Conservation (phyloP, 2,113 vertebrate genomes). For the Eudyptes chrysolophus region DNA sequence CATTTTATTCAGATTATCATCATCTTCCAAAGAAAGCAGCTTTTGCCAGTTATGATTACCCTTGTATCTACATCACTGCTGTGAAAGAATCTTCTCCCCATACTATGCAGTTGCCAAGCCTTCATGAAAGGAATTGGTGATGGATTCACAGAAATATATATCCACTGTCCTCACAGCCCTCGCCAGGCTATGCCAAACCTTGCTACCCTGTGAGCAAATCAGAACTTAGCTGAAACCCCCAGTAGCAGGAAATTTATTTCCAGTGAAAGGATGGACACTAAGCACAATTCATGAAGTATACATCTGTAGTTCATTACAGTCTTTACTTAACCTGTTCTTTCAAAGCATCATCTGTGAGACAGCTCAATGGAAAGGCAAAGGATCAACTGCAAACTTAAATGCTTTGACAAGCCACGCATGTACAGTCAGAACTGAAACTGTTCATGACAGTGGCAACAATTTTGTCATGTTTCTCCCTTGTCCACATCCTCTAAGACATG, state of each 20-base stretch:
- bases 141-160: not conserved
- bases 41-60: not conserved
- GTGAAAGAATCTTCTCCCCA: not conserved
- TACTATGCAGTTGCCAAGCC: not conserved
- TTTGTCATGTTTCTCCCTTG: not conserved
- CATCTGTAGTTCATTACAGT: not conserved
- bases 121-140: not conserved
- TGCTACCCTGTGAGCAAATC: not conserved
- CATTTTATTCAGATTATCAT: not conserved
- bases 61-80: not conserved
- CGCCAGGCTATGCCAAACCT: not conserved
- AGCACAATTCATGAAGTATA: not conserved
- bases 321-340: not conserved
- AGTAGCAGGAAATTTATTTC: not conserved
- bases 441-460: not conserved
- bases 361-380: not conserved
- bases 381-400: not conserved
- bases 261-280: not conserved
- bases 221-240: not conserved
- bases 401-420: accelerated
- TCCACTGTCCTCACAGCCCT: not conserved
- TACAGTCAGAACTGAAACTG: not conserved
- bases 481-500: not conserved
- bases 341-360: not conserved
- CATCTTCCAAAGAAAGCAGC: not conserved